Conservation (phyloP, 1,140 invertebrate genomes). For the Atopsyche davidsoni region DNA sequence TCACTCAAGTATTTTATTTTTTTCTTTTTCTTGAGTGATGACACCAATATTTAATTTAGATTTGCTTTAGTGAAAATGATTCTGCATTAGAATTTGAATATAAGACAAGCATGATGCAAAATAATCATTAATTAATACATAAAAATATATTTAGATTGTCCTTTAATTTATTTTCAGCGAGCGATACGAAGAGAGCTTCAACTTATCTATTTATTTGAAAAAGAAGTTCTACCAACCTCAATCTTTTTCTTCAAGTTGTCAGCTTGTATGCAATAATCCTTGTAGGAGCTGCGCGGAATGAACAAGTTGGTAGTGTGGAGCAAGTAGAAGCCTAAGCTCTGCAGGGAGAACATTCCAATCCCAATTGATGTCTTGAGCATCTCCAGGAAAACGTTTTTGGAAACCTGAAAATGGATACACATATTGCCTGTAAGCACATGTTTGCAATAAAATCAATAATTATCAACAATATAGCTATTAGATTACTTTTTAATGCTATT, state of each 20-base stretch:
- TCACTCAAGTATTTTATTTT: no score
- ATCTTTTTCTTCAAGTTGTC: constrained; percentile 36
- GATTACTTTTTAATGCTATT: background rate
- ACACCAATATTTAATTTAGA: no score
- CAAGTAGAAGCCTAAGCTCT: constrained; percentile 38
- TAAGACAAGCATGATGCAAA: no score
- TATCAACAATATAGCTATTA: background rate
- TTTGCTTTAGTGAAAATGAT: no score
- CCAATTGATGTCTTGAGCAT: constrained; percentile 41
- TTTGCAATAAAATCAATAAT: constrained; percentile 2
- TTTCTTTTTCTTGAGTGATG: no score
- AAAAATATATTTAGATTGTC: no score
- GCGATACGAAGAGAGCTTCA: no score
- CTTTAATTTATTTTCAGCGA: no score
- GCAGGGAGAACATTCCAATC: constrained; percentile 39
- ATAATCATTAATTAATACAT: no score
- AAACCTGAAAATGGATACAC: constrained; percentile 34
- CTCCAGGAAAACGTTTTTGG: constrained; percentile 40
- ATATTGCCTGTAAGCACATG: background rate
- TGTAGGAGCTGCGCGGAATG: constrained; percentile 33
- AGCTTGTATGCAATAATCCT: constrained; percentile 34
- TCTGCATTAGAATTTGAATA: no score
- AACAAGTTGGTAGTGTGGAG: constrained; percentile 38
- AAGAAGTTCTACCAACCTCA: constrained; percentile 36
- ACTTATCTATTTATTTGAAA: no score